Conservation (phyloP, 2,797 vertebrate species). For the Scolopax bukidnonensis region DNA sequence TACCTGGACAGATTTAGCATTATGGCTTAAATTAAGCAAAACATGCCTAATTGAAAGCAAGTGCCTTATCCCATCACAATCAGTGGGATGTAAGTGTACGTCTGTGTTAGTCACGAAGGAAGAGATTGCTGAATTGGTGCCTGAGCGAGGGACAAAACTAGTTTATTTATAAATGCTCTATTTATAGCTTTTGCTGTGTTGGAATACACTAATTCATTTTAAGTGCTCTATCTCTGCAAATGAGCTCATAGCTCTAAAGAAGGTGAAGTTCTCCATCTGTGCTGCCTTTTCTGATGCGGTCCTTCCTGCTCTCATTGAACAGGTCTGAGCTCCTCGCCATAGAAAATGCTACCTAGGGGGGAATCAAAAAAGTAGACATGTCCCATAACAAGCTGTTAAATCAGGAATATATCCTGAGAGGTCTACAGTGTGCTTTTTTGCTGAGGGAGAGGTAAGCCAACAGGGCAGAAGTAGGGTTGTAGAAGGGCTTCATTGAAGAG, state of each 20-base stretch:
- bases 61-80: background rate
- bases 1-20: background rate
- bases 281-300: background rate
- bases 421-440: background rate
- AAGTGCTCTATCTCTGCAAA: constrained; percentile 52
- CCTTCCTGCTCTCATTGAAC: background rate
- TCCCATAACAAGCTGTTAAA: background rate
- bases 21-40: constrained; percentile 37
- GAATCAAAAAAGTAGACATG: background rate
- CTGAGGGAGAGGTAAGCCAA: background rate
- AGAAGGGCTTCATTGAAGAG: background rate
- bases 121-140: constrained; percentile 51
- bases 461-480: accelerated
- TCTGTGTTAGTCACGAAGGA: background rate
- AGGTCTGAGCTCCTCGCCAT: background rate
- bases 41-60: background rate
- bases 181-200: constrained; percentile 66
- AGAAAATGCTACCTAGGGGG: background rate
- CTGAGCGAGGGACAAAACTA: constrained; percentile 46
- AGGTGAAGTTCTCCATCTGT: background rate
- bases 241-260: constrained; percentile 45
- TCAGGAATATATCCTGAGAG: background rate
- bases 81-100: background rate
- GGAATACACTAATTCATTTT: constrained; percentile 70
- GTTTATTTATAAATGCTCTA: constrained; percentile 70